A percentile compares a stretch with the other conserved stretches of the same genome.
phyloP scores from a whole-genome alignment of 2,888 invertebrate genomes.

The Dicranocentrus wangi region DNA sequence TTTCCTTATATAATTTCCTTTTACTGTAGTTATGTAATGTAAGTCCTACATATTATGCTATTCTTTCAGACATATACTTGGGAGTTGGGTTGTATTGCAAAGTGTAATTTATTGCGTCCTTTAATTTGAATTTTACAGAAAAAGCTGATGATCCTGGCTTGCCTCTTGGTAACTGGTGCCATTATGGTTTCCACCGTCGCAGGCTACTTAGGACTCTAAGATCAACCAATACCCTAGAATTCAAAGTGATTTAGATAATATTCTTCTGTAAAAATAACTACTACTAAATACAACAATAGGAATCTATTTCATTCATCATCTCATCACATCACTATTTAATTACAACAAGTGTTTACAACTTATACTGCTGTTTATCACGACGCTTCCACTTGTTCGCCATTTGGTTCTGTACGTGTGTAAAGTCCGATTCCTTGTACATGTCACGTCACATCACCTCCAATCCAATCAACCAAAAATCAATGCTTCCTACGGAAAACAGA shows the following conservation, averaged over 20 bases:
- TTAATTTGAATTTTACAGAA: conserved; percentile 50
- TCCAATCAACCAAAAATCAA: too few species aligned
- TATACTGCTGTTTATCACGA: conserved; percentile 8
- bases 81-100: too few species aligned
- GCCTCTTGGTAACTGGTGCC: conserved; percentile 67
- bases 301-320: conserved; percentile 10
- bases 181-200: conserved; percentile 68
- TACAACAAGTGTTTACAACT: conserved; percentile 20
- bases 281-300: neutral
- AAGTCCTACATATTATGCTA: neutral
- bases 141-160: conserved; percentile 70
- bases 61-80: too few species aligned
- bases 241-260: conserved; percentile 55
- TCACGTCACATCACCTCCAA: too few species aligned
- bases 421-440: too few species aligned
- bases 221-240: conserved; percentile 46
- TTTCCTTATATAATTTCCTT: neutral
- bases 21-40: neutral
- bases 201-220: conserved; percentile 68
- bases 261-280: conserved; percentile 10
- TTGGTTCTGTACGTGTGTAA: too few species aligned
- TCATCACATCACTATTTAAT: conserved; percentile 13
- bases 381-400: conserved; percentile 31
- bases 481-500: too few species aligned
- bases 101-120: neutral